These are phyloP conservation scores for Globodera ellingtonae DNA, from an alignment of 1,140 invertebrate genomes.

Conservation along the genomic window DNA sequence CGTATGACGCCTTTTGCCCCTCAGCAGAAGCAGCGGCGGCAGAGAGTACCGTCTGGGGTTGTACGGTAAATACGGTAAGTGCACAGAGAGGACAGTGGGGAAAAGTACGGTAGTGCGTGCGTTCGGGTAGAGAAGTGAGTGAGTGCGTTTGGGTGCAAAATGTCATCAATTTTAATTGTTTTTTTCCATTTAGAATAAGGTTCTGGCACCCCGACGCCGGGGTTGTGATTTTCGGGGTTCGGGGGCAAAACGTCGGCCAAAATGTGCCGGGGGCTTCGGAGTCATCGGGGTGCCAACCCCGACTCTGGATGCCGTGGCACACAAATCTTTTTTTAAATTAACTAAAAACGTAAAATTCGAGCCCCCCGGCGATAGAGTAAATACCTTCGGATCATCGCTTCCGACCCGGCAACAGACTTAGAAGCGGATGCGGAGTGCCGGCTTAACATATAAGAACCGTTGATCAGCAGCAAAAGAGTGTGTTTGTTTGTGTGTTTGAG, in stretches of 20 bases:
- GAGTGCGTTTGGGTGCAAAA: neutral
- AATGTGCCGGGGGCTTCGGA: no score
- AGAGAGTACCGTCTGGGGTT: neutral
- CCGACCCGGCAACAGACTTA: conserved; percentile 13
- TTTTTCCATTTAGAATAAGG: no score
- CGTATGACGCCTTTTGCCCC: neutral
- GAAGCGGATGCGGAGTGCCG: conserved; percentile 16
- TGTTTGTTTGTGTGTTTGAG: neutral
- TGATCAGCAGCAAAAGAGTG: conserved; percentile 11
- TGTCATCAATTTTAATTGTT: no score
- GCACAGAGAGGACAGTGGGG: neutral
- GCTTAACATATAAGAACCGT: neutral
- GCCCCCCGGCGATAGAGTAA: neutral
- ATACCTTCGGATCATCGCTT: conserved; percentile 29
- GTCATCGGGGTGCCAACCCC: no score
- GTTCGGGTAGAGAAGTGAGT: neutral
- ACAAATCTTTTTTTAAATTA: neutral
- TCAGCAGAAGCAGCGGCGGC: neutral
- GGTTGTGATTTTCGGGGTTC: no score
- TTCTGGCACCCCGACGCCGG: no score
- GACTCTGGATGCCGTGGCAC: no score
- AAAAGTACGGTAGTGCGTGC: neutral
- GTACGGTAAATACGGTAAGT: neutral
- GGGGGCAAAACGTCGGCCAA: no score
- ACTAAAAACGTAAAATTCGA: neutral